These are phyloP conservation scores for Drosophila multiciliata DNA, from an alignment of 2,888 invertebrate species.

Conservation along the genomic window DNA sequence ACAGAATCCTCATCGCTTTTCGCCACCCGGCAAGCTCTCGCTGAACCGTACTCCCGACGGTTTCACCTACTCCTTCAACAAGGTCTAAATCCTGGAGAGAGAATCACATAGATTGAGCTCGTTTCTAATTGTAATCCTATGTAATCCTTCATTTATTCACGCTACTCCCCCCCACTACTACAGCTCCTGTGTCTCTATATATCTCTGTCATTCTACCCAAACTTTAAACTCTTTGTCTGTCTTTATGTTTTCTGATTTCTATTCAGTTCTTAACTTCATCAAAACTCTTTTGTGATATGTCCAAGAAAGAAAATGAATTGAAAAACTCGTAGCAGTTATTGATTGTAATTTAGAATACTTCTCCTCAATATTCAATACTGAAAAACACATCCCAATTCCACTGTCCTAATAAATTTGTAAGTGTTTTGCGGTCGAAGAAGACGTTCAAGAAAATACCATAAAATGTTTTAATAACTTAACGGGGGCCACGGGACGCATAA, in stretches of 20 bases:
- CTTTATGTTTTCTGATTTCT: conserved; percentile 29
- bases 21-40: conserved; percentile 93
- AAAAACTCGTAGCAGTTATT: conserved; percentile 51
- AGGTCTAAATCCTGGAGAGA: conserved; percentile 84
- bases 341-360: conserved; percentile 64
- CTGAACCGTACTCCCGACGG: conserved; percentile 95
- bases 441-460: conserved; percentile 51
- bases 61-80: conserved; percentile 94
- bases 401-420: conserved; percentile 67
- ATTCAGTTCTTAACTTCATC: conserved; percentile 66
- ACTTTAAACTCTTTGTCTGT: conserved; percentile 15
- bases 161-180: conserved; percentile 17
- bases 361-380: conserved; percentile 41
- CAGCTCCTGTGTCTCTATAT: conserved; percentile 23
- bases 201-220: conserved; percentile 19
- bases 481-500: conserved; percentile 69
- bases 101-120: conserved; percentile 74
- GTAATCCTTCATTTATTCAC: conserved; percentile 37
- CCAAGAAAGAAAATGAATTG: conserved; percentile 59
- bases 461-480: conserved; percentile 29
- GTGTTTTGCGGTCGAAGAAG: conserved; percentile 67
- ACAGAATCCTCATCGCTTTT: conserved; percentile 90
- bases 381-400: conserved; percentile 27
- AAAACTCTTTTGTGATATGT: conserved; percentile 80
- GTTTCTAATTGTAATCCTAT: conserved; percentile 64